These are phyloP conservation scores for Aldabrachelys gigantea DNA, from an alignment of 2,113 vertebrate species.

Conservation along the genomic window DNA sequence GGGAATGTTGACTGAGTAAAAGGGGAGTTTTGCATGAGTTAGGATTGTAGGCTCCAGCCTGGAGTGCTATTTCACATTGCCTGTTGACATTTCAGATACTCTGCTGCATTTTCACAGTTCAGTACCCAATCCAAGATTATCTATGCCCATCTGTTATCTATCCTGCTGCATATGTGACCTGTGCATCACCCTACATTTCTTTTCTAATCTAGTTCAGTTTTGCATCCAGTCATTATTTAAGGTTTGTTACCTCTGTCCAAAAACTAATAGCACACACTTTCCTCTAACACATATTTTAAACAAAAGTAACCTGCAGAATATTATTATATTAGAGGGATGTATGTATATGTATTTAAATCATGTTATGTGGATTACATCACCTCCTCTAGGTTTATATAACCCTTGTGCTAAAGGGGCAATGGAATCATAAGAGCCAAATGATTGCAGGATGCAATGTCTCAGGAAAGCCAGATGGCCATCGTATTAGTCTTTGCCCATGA, in stretches of 20 bases:
- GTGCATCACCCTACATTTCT: conserved; percentile 46
- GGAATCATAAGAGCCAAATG: background rate
- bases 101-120: conserved; percentile 31
- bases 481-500: background rate
- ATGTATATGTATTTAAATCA: accelerated
- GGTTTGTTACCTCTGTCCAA: background rate
- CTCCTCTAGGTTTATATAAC: background rate
- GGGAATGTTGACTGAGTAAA: background rate
- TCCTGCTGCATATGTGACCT: conserved; percentile 46
- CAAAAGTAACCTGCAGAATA: accelerated
- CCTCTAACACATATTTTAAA: background rate
- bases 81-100: conserved; percentile 42
- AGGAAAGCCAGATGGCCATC: background rate
- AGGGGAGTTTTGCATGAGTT: background rate
- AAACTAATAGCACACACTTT: background rate
- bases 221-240: conserved; percentile 9
- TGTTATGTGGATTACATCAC: background rate
- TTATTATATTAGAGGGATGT: background rate
- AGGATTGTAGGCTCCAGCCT: background rate
- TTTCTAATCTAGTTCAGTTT: conserved; percentile 28
- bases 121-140: conserved; percentile 65
- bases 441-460: accelerated
- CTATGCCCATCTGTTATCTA: conserved; percentile 68
- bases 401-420: background rate
- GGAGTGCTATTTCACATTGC: background rate